Evolutionary conservation across 2,888 invertebrate genomes (phyloP).

Genomic region (Rhamnusium bicolor): DNA sequence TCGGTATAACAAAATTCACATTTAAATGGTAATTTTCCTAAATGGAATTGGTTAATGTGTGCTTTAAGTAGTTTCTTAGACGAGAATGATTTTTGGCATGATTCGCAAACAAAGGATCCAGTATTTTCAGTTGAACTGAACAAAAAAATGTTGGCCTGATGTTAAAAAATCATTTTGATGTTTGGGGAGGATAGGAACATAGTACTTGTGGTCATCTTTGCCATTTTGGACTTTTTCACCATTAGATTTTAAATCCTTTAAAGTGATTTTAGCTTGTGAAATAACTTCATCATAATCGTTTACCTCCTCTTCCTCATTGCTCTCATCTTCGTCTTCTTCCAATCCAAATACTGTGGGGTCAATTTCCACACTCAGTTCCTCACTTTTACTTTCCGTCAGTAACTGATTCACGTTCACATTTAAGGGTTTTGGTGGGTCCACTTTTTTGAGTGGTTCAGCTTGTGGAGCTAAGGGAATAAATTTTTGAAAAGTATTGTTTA

Average conservation of each 20-base stretch:
- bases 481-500: constrained; percentile 64
- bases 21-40: constrained; percentile 65
- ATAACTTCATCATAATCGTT: constrained; percentile 66
- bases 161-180: constrained; percentile 53
- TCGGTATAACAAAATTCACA: constrained; percentile 64
- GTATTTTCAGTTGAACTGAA: constrained; percentile 52
- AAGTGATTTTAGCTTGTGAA: constrained; percentile 58
- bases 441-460: constrained; percentile 38
- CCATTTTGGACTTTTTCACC: constrained; percentile 51
- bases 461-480: constrained; percentile 58
- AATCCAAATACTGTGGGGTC: constrained; percentile 65
- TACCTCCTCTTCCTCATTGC: constrained; percentile 50
- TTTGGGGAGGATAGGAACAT: constrained; percentile 59
- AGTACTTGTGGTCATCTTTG: constrained; percentile 53
- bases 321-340: constrained; percentile 55
- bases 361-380: constrained; percentile 68
- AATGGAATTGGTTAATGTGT: constrained; percentile 65
- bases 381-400: constrained; percentile 63
- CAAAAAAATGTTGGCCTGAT: constrained; percentile 65
- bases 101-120: constrained; percentile 59
- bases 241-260: constrained; percentile 51
- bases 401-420: constrained; percentile 59
- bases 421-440: constrained; percentile 40
- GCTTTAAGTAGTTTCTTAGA: constrained; percentile 60
- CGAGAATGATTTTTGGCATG: constrained; percentile 62